A percentile compares a stretch with the other conserved stretches of the same genome.
These are phyloP conservation scores for Tupiocoris notatus DNA, from an alignment of 2,888 invertebrate species.

Conservation along the genomic window DNA sequence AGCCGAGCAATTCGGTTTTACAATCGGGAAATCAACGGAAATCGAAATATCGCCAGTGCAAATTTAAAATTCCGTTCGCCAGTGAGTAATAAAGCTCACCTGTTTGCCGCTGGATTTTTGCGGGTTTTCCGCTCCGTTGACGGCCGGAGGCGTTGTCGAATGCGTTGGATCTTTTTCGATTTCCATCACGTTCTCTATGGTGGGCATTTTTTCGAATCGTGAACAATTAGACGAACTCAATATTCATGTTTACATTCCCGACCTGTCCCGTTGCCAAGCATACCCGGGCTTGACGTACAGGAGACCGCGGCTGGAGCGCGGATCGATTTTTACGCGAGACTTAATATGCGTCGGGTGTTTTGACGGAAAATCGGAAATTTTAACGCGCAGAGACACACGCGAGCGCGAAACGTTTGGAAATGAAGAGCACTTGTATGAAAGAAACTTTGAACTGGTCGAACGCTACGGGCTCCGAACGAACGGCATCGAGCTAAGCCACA, in stretches of 20 bases:
- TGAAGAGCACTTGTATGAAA: too few relatives aligned
- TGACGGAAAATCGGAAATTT: too few relatives aligned
- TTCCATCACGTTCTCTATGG: slow-evolving; percentile 48
- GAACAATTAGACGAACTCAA: background rate
- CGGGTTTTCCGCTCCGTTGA: slow-evolving; percentile 62
- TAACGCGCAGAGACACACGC: too few relatives aligned
- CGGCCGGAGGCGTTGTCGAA: slow-evolving; percentile 57
- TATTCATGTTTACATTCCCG: background rate
- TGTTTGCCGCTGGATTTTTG: slow-evolving; percentile 60
- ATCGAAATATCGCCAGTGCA: background rate
- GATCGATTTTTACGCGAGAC: background rate
- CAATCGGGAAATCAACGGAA: background rate
- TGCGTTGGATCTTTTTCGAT: slow-evolving; percentile 53
- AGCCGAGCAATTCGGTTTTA: background rate
- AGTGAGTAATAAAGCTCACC: slow-evolving; percentile 53
- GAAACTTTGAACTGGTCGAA: too few relatives aligned
- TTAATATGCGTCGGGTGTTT: too few relatives aligned
- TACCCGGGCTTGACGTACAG: background rate
- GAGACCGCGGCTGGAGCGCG: background rate
- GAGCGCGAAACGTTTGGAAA: too few relatives aligned
- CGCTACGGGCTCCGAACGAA: background rate
- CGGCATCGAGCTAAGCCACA: slow-evolving; percentile 23
- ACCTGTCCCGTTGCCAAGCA: background rate
- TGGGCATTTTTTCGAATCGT: slow-evolving; percentile 47
- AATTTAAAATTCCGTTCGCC: background rate